Base-by-base conservation (phyloP, 2,888 invertebrate genomes). In the Digitonthophagus gazella region DNA sequence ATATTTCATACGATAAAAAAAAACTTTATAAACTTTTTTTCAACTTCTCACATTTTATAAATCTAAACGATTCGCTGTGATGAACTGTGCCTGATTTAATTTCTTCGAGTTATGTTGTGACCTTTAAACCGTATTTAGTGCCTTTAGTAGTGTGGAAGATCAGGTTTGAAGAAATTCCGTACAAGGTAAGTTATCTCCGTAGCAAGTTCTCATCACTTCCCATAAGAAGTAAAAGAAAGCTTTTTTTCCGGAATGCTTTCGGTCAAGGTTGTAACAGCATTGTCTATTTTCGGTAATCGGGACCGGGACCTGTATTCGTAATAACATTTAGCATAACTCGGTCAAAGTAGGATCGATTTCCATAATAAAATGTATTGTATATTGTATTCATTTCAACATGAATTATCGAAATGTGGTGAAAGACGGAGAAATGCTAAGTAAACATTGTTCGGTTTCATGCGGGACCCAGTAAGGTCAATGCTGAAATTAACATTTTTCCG, bases 11-110 rank as follows among this genome's bases (percentile, higher is more conserved):
- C 28, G 6, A 44, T 44, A 11, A 44, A n/a, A n/a, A n/a, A n/a
- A n/a, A 44, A 44, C 28, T 44, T 44, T 6, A 44, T 44, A 44
- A 5, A 6, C 11, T 44, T 44, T 11, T 44, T 44, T 44, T 44
- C 11, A 44, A 44, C 54, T 66, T 20, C 14, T 55, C 15, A 65
- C 6, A 55, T 20, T 14, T 61, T 20, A 55, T 54, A 55, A 65
- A 58, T 58, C n/a, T n/a, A n/a, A n/a, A n/a, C n/a, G n/a, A 65
- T 58, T 56, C 19, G 18, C 68, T 69, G 68, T 69, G 68, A 69
- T 68, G 65, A 68, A 55, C 61, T 69, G 68, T 68, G 68, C 68
- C 68, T 68, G 68, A 68, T 8, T 8, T 8, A 3, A 44, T 8
- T 8, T 11, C 28, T 2, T 44, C 28, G 28, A 6, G 28, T 44